A percentile compares a stretch with the other conserved stretches of the same genome.
Conservation (phyloP, 2,113 vertebrate genomes). For the Crotalus horridus region DNA sequence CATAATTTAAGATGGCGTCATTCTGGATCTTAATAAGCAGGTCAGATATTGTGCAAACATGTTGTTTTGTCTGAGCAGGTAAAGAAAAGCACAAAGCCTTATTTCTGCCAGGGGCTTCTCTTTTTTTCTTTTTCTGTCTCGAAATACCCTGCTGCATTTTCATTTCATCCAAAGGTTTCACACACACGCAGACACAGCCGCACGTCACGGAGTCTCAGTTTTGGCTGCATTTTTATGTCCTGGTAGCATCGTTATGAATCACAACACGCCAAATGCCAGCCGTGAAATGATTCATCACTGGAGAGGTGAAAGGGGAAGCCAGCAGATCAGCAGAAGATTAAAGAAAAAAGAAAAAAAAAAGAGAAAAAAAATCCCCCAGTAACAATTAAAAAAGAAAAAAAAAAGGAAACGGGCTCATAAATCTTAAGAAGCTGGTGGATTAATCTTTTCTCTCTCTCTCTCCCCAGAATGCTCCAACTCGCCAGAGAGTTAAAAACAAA, state of each 20-base stretch:
- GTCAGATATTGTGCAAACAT: not conserved
- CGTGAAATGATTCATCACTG: slow-evolving; percentile 30
- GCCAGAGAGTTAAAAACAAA: not conserved
- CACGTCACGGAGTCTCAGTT: not conserved
- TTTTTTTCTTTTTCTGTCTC: not conserved
- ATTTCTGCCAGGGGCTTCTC: not conserved
- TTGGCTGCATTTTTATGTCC: not conserved
- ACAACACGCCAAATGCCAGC: not conserved
- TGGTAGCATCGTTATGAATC: slow-evolving; percentile 4
- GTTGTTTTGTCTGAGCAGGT: not conserved
- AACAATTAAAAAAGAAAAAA: not conserved
- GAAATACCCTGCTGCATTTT: slow-evolving; percentile 2
- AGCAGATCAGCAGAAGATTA: not conserved
- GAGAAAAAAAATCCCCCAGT: not conserved
- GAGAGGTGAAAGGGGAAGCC: slow-evolving; percentile 47
- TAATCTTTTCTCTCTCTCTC: not conserved
- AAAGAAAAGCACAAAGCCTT: accelerated
- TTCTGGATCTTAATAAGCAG: not conserved
- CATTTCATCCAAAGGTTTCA: not conserved
- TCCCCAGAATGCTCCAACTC: not conserved
- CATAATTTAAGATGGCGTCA: not conserved
- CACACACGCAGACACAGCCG: not conserved
- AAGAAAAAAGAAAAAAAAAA: accelerated
- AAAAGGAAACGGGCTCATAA: accelerated
- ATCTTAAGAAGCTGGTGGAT: accelerated